Conservation (phyloP, 2,888 invertebrate genomes). For the Acanthosoma haemorrhoidale region DNA sequence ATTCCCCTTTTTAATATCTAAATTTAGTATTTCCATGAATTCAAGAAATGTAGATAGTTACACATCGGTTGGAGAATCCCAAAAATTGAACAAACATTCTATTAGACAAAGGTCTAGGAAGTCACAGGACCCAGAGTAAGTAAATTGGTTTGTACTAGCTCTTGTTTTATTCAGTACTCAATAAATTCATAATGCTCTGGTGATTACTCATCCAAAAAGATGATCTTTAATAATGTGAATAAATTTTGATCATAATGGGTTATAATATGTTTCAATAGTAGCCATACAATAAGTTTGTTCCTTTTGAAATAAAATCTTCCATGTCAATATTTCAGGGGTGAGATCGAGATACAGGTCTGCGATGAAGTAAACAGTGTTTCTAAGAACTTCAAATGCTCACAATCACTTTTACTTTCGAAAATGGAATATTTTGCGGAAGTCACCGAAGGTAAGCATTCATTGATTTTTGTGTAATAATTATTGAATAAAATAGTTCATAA, state of each 20-base stretch:
- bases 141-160: too few species aligned
- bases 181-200: too few species aligned
- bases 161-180: too few species aligned
- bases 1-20: constrained; percentile 66
- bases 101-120: background rate
- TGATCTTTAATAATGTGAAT: too few species aligned
- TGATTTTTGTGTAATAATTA: too few species aligned
- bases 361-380: constrained; percentile 87
- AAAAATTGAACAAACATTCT: background rate
- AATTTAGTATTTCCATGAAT: constrained; percentile 26
- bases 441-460: constrained; percentile 56
- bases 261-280: too few species aligned
- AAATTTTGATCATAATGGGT: too few species aligned
- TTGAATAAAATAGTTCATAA: too few species aligned
- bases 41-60: background rate
- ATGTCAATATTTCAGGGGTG: constrained; percentile 55
- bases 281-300: too few species aligned
- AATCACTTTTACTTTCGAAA: constrained; percentile 76
- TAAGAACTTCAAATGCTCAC: constrained; percentile 83
- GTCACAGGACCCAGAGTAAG: constrained; percentile 11
- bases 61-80: background rate
- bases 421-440: constrained; percentile 95
- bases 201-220: too few species aligned
- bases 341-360: constrained; percentile 90
- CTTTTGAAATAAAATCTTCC: too few species aligned